Conservation (phyloP, 2,888 invertebrate genomes). For the Drosophila pseudotakahashii region DNA sequence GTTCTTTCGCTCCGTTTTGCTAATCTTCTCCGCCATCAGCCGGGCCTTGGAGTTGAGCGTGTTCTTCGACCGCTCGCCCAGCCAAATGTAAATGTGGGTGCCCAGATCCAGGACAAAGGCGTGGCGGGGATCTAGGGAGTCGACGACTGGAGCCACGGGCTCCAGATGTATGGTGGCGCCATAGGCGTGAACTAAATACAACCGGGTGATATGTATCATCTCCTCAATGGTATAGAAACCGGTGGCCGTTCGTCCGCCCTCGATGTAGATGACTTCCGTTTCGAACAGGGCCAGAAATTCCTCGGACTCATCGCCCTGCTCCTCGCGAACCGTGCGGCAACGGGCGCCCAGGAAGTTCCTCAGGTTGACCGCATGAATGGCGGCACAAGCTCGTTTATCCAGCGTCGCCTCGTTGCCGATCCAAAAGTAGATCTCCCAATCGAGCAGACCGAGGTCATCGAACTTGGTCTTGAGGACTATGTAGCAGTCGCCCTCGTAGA, state of each 20-base stretch:
- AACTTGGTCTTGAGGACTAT: conserved; percentile 95
- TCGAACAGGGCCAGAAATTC: conserved; percentile 97
- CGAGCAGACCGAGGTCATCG: conserved; percentile 92
- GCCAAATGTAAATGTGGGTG: conserved; percentile 94
- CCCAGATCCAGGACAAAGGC: conserved; percentile 97
- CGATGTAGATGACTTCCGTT: conserved; percentile 95
- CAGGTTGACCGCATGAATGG: conserved; percentile 99
- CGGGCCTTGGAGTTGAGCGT: conserved; percentile 91
- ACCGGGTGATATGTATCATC: conserved; percentile 91
- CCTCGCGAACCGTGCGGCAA: conserved; percentile 97
- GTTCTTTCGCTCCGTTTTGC: conserved; percentile 98
- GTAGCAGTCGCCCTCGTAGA: conserved; percentile 99
- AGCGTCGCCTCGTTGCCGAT: conserved; percentile 98
- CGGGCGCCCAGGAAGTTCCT: conserved; percentile 97
- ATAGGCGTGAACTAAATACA: conserved; percentile 95
- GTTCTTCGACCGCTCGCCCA: conserved; percentile 90
- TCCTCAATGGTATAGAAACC: conserved; percentile 99
- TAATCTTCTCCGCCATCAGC: conserved; percentile 98
- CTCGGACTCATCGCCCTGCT: conserved; percentile 97
- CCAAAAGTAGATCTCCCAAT: conserved; percentile 99
- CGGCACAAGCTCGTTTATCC: conserved; percentile 85
- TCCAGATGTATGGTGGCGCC: conserved; percentile 95
- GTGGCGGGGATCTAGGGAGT: conserved; percentile 94
- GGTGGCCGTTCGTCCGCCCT: conserved; percentile 97
- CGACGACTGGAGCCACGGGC: conserved; percentile 89